Base-by-base conservation (phyloP, 2,888 invertebrate genomes). In the Nomada ruficornis region DNA sequence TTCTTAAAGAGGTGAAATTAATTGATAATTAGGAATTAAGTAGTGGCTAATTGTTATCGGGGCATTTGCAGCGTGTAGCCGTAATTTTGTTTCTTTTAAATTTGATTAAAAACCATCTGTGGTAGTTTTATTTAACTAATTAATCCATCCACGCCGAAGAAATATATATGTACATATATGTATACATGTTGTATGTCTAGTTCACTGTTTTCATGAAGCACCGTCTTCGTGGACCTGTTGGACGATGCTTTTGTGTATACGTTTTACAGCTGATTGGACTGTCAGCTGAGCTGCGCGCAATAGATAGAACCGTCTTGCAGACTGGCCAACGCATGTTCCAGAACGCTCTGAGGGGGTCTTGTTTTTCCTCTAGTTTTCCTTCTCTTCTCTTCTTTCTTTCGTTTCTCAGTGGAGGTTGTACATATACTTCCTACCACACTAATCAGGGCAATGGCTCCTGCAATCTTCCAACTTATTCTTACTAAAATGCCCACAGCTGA, bases 241-340 rank as follows among this genome's bases (percentile, higher is more conserved):
- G 89, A 88, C 87, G 87, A 82, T 26, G 57, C 80, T 86, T 80
- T 88, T 87, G 86, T 89, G 89, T 89, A 82, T 86, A 87, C 89
- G 81, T 84, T 87, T 57, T 87, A 86, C 89, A 89, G 89, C 89
- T 89, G 89, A 89, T 87, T 86, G 86, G 86, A 73, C 85, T 87
- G 86, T 89, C 89, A 89, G 89, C 89, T 89, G 89, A 59, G 82
- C 83, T 85, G 86, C 75, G 86, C 81, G 83, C 86, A 82, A 77
- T 79, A 70, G 79, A 83, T 79, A 73, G 77, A 80, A 83, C 67
- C 77, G 67, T 76, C 72, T 71, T 62, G 64, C 83, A 57, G 74
- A 67, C 73, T 55, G 78, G 76, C 77, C 83, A 76, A 77, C 79
- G 71, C 84, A 80, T 71, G 72, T 83, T 83, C 77, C 75, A 72